Conservation (phyloP, 2,113 vertebrate species). For the Nettapus auritus region DNA sequence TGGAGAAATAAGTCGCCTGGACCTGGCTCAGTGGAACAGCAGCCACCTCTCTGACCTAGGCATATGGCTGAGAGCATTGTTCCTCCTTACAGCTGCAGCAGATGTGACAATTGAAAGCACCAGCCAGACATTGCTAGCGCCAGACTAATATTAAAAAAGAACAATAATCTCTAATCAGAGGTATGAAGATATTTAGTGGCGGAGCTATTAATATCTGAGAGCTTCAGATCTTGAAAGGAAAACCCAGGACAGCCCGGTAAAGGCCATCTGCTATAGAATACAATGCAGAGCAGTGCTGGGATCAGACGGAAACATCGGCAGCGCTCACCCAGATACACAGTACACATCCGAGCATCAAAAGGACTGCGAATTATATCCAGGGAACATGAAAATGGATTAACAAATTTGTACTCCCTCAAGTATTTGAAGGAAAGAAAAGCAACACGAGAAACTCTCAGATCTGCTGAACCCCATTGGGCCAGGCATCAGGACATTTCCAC, state of each 20-base stretch:
- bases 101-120: neutral
- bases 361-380: neutral
- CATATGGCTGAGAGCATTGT: neutral
- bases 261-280: accelerated
- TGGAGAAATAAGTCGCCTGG: neutral
- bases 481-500: accelerated
- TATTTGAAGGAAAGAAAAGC: neutral
- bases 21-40: neutral
- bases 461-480: neutral
- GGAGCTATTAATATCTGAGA: neutral
- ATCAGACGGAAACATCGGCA: neutral
- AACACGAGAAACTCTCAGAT: neutral
- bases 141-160: neutral
- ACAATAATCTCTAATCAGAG: neutral
- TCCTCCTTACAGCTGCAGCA: neutral
- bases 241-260: neutral
- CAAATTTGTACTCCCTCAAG: neutral
- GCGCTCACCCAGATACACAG: neutral
- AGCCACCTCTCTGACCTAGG: neutral
- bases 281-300: accelerated
- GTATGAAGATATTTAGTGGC: neutral
- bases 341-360: neutral
- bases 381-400: neutral
- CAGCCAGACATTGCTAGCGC: neutral
- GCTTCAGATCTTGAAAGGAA: neutral